Conservation (phyloP, 2,797 vertebrate genomes). For the Caiman crocodilus region DNA sequence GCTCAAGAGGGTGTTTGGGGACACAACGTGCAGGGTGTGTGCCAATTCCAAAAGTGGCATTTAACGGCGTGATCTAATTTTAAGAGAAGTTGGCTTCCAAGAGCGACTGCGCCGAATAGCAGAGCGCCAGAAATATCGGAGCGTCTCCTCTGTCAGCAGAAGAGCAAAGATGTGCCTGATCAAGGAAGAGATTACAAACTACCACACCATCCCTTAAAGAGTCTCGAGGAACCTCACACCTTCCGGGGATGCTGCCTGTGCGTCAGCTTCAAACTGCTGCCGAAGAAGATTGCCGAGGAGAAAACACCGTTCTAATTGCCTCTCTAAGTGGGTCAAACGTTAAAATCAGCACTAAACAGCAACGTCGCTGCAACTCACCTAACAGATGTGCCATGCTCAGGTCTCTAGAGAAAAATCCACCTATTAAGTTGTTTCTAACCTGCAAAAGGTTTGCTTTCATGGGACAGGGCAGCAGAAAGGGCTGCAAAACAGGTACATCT, state of each 20-base stretch:
- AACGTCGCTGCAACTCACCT: accelerated
- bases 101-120: not conserved
- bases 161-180: not conserved
- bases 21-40: not conserved
- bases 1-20: not conserved
- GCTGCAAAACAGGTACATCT: not conserved
- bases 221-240: not conserved
- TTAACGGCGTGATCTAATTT: not conserved
- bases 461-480: accelerated
- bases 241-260: not conserved
- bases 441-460: not conserved
- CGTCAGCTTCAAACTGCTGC: not conserved
- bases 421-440: not conserved
- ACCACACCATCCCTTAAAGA: not conserved
- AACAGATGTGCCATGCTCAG: not conserved
- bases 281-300: not conserved
- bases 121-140: not conserved
- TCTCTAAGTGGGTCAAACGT: not conserved
- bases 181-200: not conserved
- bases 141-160: not conserved
- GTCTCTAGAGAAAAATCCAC: not conserved
- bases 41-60: not conserved
- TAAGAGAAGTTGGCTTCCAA: not conserved
- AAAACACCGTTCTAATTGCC: accelerated
- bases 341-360: not conserved